phyloP scores from a whole-genome alignment of 2,113 vertebrate genomes.

The Perca schrenkii region DNA sequence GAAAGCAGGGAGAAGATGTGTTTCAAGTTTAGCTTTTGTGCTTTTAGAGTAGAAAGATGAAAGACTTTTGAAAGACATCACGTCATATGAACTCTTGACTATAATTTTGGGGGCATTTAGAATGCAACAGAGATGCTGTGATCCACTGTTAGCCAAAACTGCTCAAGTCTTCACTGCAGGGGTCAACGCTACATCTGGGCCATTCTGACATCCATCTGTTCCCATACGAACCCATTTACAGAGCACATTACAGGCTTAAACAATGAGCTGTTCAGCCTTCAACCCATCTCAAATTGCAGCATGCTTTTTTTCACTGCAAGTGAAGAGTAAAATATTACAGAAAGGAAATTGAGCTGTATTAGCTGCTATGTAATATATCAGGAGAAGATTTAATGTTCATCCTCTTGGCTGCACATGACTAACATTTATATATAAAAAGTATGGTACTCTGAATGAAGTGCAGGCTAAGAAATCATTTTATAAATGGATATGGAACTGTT shows the following conservation, averaged over 20 bases:
- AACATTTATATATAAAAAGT: slow-evolving; percentile 23
- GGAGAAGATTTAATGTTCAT: slow-evolving; percentile 2
- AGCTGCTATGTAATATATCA: background rate
- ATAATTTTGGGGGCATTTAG: background rate
- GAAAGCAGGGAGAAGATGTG: background rate
- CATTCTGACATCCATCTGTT: slow-evolving; percentile 39
- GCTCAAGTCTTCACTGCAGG: slow-evolving; percentile 21
- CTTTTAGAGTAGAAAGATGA: background rate
- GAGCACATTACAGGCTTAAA: slow-evolving; percentile 37
- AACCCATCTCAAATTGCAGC: slow-evolving; percentile 15
- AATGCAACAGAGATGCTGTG: background rate
- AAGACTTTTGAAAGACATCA: slow-evolving; percentile 24
- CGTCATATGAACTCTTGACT: slow-evolving; percentile 24
- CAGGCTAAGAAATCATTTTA: background rate
- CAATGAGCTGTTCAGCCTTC: slow-evolving; percentile 41
- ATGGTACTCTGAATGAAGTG: background rate
- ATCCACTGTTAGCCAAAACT: slow-evolving; percentile 15
- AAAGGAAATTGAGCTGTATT: slow-evolving; percentile 4
- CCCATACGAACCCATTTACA: slow-evolving; percentile 24
- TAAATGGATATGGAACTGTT: background rate
- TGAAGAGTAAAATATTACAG: slow-evolving; percentile 27
- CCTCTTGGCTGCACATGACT: background rate
- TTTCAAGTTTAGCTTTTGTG: background rate
- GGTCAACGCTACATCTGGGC: slow-evolving; percentile 25
- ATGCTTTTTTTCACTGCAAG: slow-evolving; percentile 25